Evolutionary conservation across 2,113 vertebrate genomes (phyloP).

Genomic region (pig (Sus scrofa)): T2T-Sscrofa CM000814.6:76600501-76601000

Average conservation of each 20-base stretch:
- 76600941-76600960: too few species aligned
- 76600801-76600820: too few species aligned
- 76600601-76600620: background rate
- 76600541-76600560: background rate
- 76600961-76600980: too few species aligned
- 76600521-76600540: background rate
- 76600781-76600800: too few species aligned
- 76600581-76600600: background rate
- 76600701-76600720: background rate
- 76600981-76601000: background rate
- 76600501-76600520: background rate
- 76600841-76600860: too few species aligned
- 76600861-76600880: too few species aligned
- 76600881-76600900: too few species aligned
- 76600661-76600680: background rate
- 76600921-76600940: too few species aligned
- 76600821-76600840: too few species aligned
- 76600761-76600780: background rate
- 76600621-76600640: background rate
- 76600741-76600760: too few species aligned
- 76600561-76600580: background rate
- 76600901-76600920: too few species aligned
- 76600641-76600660: background rate
- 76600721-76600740: background rate
- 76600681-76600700: background rate